Conservation (phyloP, 2,113 vertebrate species). For the Tamias sibiricus region DNA sequence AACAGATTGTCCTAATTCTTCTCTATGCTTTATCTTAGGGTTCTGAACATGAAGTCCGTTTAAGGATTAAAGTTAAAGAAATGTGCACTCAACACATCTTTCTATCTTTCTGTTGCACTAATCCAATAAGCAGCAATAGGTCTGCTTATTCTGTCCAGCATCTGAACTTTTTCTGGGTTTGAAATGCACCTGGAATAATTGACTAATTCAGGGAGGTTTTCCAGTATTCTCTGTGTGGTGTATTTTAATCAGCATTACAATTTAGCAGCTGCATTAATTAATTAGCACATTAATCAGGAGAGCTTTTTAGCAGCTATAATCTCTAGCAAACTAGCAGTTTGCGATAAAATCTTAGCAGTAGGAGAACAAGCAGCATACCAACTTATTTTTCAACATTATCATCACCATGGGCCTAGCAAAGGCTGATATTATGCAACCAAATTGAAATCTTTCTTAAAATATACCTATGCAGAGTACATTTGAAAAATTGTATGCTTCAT, state of each 20-base stretch:
- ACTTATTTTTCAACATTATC: slow-evolving; percentile 78
- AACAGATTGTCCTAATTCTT: neutral
- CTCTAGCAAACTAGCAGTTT: slow-evolving; percentile 73
- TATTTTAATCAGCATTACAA: slow-evolving; percentile 78
- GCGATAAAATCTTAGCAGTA: slow-evolving; percentile 70
- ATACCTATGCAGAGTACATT: slow-evolving; percentile 45
- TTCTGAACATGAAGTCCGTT: neutral
- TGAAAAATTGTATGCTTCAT: slow-evolving; percentile 55
- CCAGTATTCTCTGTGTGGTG: slow-evolving; percentile 67
- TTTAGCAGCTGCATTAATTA: slow-evolving; percentile 83
- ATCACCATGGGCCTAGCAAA: slow-evolving; percentile 51
- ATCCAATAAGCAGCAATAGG: neutral
- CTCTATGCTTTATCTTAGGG: neutral
- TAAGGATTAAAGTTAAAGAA: neutral
- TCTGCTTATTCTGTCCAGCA: neutral
- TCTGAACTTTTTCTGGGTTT: neutral
- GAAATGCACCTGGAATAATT: slow-evolving; percentile 52
- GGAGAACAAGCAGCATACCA: slow-evolving; percentile 60
- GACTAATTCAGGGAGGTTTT: slow-evolving; percentile 61
- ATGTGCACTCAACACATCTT: neutral
- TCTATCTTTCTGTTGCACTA: neutral
- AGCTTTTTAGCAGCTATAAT: slow-evolving; percentile 79
- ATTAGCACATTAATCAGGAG: slow-evolving; percentile 82
- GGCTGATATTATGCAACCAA: slow-evolving; percentile 70
- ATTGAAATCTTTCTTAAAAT: slow-evolving; percentile 75